Base-by-base conservation (phyloP, 2,888 invertebrate genomes). In the Chymomyza procnemis region DNA sequence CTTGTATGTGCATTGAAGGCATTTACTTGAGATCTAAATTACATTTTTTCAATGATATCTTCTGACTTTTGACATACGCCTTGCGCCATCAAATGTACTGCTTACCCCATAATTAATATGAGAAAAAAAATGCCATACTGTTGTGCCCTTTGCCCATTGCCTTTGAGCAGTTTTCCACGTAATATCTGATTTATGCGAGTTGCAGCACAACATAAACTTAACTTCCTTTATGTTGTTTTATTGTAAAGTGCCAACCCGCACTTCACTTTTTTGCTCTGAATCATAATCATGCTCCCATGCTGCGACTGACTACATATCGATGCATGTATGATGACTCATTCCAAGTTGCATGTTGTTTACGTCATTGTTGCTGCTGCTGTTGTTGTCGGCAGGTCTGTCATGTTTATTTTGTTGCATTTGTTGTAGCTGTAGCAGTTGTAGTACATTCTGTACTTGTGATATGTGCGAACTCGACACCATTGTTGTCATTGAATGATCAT, bases 391-490 rank as follows among this genome's bases (percentile, higher is more conserved):
- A 14, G 22, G 14, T 26, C 18, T 16, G 57, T 56, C 63, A 47
- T 66, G 60, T 56, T 75, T 34, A 18, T 58, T 41, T 41, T 41
- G 34, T 12, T n/a, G n/a, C n/a, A n/a, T n/a, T n/a, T n/a, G n/a
- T n/a, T n/a, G n/a, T n/a, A n/a, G n/a, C n/a, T n/a, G n/a, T n/a
- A n/a, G n/a, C n/a, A n/a, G n/a, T n/a, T 41, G 34, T 26, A 34
- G 26, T 26, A 26, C 26, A 26, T 70, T 26, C 48, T 64, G n/a
- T 46, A 16, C 8, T n/a, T 73, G 58, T 58, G 30, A 52, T 61
- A 62, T 34, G 59, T 61, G 67, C 73, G 71, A 80, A 83, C 84
- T 70, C 66, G 80, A 84, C 80, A 85, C 84, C 81, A 76, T 60
- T 70, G 81, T 60, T 72, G 81, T 80, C 86, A 84, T 83, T 85